These are phyloP conservation scores for Amblyopsis rosae DNA, from an alignment of 2,113 vertebrate species.

Conservation along the genomic window DNA sequence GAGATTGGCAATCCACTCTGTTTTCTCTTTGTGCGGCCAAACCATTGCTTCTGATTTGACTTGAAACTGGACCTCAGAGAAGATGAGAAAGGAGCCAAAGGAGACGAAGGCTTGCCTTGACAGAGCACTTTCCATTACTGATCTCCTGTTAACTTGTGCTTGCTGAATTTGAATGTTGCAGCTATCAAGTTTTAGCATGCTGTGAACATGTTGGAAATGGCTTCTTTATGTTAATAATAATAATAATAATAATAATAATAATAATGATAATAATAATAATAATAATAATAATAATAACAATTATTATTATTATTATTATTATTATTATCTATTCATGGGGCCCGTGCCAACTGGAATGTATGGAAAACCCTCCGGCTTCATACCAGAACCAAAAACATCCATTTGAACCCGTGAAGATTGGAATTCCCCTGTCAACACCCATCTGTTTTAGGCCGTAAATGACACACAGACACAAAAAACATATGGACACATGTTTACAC, in stretches of 20 bases:
- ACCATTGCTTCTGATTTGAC: conserved; percentile 39
- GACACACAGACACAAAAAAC: conserved; percentile 1
- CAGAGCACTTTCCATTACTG: neutral
- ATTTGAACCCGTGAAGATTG: conserved; percentile 13
- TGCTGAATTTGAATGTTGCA: no score
- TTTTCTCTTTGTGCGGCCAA: conserved; percentile 39
- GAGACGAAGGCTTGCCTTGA: neutral
- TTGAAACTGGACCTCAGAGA: conserved; percentile 8
- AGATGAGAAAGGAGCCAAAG: neutral
- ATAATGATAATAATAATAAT: no score
- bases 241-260: neutral
- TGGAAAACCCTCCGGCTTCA: conserved; percentile 29
- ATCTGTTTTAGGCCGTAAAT: conserved; percentile 43
- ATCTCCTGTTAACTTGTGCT: neutral
- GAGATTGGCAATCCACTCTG: conserved; percentile 32
- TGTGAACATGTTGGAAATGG: neutral
- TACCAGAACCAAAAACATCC: conserved; percentile 16
- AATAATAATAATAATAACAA: no score
- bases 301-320: no score
- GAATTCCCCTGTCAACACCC: conserved; percentile 48
- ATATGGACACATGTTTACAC: neutral
- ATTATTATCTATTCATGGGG: conserved; percentile 28
- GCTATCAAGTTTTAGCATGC: no score
- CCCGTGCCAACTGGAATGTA: neutral
- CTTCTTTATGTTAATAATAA: conserved; percentile 11